Evolutionary conservation across 2,888 invertebrate genomes (phyloP), one percentile per base, ranked within the genome.

Genomic region (Polymixis flavicincta): DNA sequence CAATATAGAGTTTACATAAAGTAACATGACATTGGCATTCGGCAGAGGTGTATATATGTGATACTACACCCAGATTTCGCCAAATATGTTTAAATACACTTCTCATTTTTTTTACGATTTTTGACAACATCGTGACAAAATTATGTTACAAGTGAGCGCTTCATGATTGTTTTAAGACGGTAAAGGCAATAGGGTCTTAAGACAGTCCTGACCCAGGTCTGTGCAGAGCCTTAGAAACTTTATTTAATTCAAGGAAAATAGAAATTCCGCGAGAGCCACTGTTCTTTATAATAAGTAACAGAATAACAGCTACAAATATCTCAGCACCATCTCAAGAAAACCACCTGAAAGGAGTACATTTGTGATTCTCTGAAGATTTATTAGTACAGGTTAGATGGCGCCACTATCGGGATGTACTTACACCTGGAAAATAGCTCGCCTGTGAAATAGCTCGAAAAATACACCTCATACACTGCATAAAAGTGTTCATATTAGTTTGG

Each of bases 301-400:
- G 5, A 48, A 13, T 50, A 55, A 74, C 63, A 63, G 19, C 50
- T 59, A 50, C 37, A 73, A 54, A 65, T 68, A 50, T 55, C 22
- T 68, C 64, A 42, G 60, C 80, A 69, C 3, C 25, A 50, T 68
- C 57, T 60, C 45, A n/a, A 57, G 59, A 48, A 69, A 76, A 69
- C 60, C 61, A 6, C 59, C n/a, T 37, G 25, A 77, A 64, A 64
- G 52, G 42, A 45, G 65, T 61, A 71, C 63, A 82, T 68, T 68
- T 72, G 72, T 77, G 64, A 82, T 77, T 67, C 55, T 55, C 42
- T 57, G 22, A 28, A 72, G 68, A 80, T 77, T 65, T 81, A 80
- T 80, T 68, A 80, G 64, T 52, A 14, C 37, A 65, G 45, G 60
- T 60, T 17, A 77, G 54, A 55, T 45, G 48, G 65, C 42, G 37